Base-by-base conservation (phyloP, 2,113 vertebrate genomes). In the Azemiops feae region DNA sequence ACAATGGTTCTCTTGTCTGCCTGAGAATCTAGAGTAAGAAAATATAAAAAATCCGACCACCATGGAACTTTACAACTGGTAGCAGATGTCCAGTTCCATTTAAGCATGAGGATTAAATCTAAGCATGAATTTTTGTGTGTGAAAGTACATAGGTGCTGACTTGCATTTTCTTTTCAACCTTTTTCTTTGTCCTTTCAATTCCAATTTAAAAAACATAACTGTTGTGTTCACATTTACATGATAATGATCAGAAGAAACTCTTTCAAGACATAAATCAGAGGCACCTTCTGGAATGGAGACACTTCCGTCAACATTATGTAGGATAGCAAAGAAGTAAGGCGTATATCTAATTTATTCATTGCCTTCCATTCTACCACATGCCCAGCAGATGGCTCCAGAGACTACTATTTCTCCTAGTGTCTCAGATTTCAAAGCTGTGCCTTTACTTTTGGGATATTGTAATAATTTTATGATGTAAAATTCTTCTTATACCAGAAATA, bases 341-440 rank as follows among this genome's bases (percentile, higher is more conserved):
- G 1, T 81, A 43, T 43, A 1, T 22, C 74, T 81, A 23, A 39
- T 81, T 18, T 74, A 81, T 39, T 43, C n/a, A 88, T 20, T 30
- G 52, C 87, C 89, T 89, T 58, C 3, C 57, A 12, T 43, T 87
- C 18, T 52, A 95, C 8, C 12, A 81, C 50, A 64, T 94, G 27
- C 90, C 97, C 98, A 98, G 96, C 92, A 98, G 98, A 94, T 97
- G 98, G 98, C 98, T 96, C 91, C 95, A 93, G 92, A 96, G 97
- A 94, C 92, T 92, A 88, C 54, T 58, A 14, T 96, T 96, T 96
- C 85, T 58, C 22, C 91, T 91, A 34, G 30, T 50, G 85, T 16
- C 25, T 85, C 25, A 0, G 0, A 45, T 50, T 85, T 91, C 25
- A 25, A 93, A 91, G 91, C 39, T 22, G 81, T 95, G 88, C 25